Conservation (phyloP, 2,888 invertebrate species). For the Sialis lutaria region DNA sequence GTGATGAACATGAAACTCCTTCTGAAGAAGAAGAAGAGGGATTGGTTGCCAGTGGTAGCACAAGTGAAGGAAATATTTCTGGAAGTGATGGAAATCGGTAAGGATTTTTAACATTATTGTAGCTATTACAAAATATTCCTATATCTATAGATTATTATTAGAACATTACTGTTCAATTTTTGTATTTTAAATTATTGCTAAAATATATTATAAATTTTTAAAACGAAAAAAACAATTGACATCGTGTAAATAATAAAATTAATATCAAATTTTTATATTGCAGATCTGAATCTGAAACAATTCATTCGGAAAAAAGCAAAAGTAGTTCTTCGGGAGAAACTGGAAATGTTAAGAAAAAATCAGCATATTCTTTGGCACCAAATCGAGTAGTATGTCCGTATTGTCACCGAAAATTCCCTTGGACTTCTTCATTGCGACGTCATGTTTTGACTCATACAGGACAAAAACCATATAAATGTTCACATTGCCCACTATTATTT, state of each 20-base stretch:
- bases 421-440: slow-evolving; percentile 88
- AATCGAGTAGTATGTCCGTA: slow-evolving; percentile 88
- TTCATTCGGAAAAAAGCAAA: no score
- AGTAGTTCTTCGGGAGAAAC: slow-evolving; percentile 11
- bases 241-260: neutral
- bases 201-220: no score
- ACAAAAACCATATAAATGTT: slow-evolving; percentile 92
- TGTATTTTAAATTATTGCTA: no score
- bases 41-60: slow-evolving; percentile 58
- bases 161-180: no score
- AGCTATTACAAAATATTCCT: no score
- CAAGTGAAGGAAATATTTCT: slow-evolving; percentile 68
- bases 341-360: slow-evolving; percentile 62
- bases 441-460: slow-evolving; percentile 92
- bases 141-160: no score
- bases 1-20: slow-evolving; percentile 27
- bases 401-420: slow-evolving; percentile 87
- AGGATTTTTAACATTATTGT: slow-evolving; percentile 16
- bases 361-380: slow-evolving; percentile 88
- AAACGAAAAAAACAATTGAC: no score
- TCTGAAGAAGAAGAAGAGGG: slow-evolving; percentile 52
- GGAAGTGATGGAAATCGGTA: slow-evolving; percentile 68
- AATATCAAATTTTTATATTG: slow-evolving; percentile 13
- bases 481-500: slow-evolving; percentile 80
- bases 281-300: slow-evolving; percentile 44